phyloP scores from a whole-genome alignment of 2,113 vertebrate species.

The Stigmatopora argus region DNA sequence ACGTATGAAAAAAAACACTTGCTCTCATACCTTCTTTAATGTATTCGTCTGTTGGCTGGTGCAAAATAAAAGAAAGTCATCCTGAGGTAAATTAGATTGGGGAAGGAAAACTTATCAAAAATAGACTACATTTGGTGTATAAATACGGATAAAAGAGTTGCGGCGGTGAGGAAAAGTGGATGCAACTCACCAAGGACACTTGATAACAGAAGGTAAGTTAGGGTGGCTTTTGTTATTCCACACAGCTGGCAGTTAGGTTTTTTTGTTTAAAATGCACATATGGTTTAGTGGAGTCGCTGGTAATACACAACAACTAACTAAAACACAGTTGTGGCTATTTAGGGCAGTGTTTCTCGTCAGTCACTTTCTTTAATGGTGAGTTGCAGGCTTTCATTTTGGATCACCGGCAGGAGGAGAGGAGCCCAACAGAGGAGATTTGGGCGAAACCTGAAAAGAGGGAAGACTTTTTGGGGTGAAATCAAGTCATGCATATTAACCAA shows the following conservation, averaged over 20 bases:
- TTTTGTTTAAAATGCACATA: conserved; percentile 7
- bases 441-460: conserved; percentile 61
- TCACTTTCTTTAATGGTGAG: conserved; percentile 26
- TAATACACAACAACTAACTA: conserved; percentile 16
- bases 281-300: conserved; percentile 13
- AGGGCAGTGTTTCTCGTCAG: conserved; percentile 24
- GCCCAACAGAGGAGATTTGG: conserved; percentile 70
- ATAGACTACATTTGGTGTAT: conserved; percentile 55
- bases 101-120: conserved; percentile 60
- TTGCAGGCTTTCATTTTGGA: conserved; percentile 52
- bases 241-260: conserved; percentile 36
- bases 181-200: conserved; percentile 60
- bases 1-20: neutral
- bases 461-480: neutral
- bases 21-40: neutral
- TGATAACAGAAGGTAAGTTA: conserved; percentile 15
- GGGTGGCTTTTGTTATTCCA: conserved; percentile 51
- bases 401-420: conserved; percentile 65
- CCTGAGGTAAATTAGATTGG: conserved; percentile 31
- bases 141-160: conserved; percentile 38
- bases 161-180: conserved; percentile 31
- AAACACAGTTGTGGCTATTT: conserved; percentile 17
- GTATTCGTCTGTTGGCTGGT: conserved; percentile 2
- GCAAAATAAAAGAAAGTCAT: conserved; percentile 22
- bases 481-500: neutral